Evolutionary conservation across 1,140 invertebrate genomes (phyloP), one percentile per base, ranked within the genome.

Genomic region (Platorchestia sp.): DNA sequence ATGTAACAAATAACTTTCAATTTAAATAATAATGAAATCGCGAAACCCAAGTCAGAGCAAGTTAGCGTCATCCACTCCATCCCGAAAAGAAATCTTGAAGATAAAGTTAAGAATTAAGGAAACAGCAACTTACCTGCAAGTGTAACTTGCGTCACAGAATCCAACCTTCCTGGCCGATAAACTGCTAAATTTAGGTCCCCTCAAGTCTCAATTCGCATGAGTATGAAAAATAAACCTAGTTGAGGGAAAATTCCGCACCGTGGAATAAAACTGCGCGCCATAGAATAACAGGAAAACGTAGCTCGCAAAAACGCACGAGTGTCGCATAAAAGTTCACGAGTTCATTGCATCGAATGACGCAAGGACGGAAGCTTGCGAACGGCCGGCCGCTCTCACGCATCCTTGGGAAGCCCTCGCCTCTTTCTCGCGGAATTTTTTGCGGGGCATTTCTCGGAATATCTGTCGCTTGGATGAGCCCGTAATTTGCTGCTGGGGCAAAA

Each of bases 381-480:
- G 91, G 40, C 41, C 7, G 91, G 36, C 43, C 91, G 40, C 91
- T 93, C 91, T n/a, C 45, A 1, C 36, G 91, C 27, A 75, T 93
- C 36, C 91, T 42, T 47, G 91, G 91, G 43, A 89, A 93, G 43
- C 44, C 91, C 43, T 93, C 22, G 43, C 36, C 91, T 89, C 87
- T 89, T 89, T 89, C 87, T 89, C 87, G 91, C 3, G 0, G 43
- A 93, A 45, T 47, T 93, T 93, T 93, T 93, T 45, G 45, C 43
- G 43, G 43, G 43, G 91, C 91, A 93, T 45, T 93, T 93, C 91
- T 93, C 36, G 45, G 91, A 93, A 93, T 93, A 93, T 93, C 91
- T 93, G 91, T 45, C 91, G 91, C 45, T n/a, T 93, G 43, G 91
- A 93, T 93, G 91, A 93, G 91, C 91, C 91, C 91, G 91, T 93